Base-by-base conservation (phyloP, 2,113 vertebrate genomes). In the Sarotherodon lohbergeri region DNA sequence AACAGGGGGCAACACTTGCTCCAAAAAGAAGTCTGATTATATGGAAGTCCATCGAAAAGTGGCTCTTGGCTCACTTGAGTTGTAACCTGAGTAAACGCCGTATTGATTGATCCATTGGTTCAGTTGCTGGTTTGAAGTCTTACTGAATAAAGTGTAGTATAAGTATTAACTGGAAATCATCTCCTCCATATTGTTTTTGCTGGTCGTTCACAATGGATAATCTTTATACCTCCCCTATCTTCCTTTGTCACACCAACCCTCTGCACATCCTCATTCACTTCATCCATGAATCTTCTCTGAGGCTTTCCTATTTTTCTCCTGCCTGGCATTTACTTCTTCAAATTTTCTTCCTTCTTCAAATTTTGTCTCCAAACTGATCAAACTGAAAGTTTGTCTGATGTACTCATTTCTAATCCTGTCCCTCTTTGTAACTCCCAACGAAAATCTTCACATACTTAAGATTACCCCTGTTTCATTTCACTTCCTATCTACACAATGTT, bases 21-120 rank as follows among this genome's bases (percentile, higher is more conserved):
- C 13, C 41, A 73, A 17, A 46, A 73, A 73, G 22, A 48, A 48
- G 63, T 41, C 63, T 2, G 63, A 71, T 24, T 71, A n/a, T 14
- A 41, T 71, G 39, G 4, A 68, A 41, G 22, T 27, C 13, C 14
- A 0, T 46, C 0, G 8, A 24, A 29, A 48, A 48, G 41, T 76
- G 9, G 68, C 5, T 27, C 22, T 48, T 29, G 41, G 13, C 22
- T 48, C 39, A 22, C 36, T 9, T 68, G 7, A 68, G 11, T 10
- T 63, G 29, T 19, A 39, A 68, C 22, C 41, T 29, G 22, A 27
- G 41, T 73, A 73, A 73, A 73, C 2, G 0, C 1, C 0, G 0
- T 10, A 9, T 3, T 73, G 41, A 73, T 17, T 16, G 41, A 24
- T 27, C 22, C 1, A 73, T 2, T 9, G 39, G 8, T 46, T 73